Evolutionary conservation across 1,140 invertebrate species (phyloP).

Genomic region (Pseudachorutes palmiensis): DNA sequence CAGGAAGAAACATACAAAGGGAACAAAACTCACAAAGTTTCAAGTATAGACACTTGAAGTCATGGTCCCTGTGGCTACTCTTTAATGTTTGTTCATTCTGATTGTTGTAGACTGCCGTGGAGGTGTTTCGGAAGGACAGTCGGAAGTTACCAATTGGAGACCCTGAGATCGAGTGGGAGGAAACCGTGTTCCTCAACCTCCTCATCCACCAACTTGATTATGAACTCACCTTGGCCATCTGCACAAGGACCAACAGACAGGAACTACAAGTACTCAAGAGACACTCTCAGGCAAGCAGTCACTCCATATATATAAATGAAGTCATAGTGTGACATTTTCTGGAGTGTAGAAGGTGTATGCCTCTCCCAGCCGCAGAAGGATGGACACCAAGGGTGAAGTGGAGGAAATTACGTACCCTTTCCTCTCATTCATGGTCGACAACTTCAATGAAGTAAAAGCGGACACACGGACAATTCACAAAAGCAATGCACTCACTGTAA

Average conservation of each 20-base stretch:
- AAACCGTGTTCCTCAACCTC: constrained; percentile 97
- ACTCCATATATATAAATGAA: no score
- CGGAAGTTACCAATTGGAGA: constrained; percentile 91
- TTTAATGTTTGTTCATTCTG: background rate
- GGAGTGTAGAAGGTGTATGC: constrained; percentile 73
- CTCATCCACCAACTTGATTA: constrained; percentile 99
- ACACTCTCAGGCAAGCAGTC: constrained; percentile 66
- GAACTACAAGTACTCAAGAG: constrained; percentile 88
- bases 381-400: constrained; percentile 96
- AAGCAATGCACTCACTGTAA: no score
- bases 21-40: constrained; percentile 74
- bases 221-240: constrained; percentile 91
- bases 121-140: constrained; percentile 92
- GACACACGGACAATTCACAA: no score
- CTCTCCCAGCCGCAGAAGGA: constrained; percentile 85
- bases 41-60: constrained; percentile 58
- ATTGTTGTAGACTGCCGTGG: constrained; percentile 68
- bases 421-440: constrained; percentile 98
- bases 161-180: constrained; percentile 95
- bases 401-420: constrained; percentile 98
- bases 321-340: constrained; percentile 13
- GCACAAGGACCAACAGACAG: constrained; percentile 91
- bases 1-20: constrained; percentile 79
- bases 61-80: background rate
- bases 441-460: constrained; percentile 84